Conservation (phyloP, 2,113 vertebrate genomes). For the Ciconia stormi region DNA sequence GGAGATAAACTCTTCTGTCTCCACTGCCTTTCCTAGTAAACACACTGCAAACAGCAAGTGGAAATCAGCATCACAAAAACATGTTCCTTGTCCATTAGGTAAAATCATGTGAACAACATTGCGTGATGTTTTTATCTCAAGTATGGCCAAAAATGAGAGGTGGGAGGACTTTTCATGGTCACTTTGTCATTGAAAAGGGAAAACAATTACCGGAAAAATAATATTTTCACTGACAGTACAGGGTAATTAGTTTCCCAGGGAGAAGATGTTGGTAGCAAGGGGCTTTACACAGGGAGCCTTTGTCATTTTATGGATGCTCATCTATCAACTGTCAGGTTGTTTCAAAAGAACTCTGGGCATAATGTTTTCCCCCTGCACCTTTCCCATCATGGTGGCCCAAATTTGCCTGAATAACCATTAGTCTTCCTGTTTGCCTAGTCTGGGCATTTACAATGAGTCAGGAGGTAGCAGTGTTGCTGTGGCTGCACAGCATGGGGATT, state of each 20-base stretch:
- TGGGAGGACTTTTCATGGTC: not conserved
- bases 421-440: conserved; percentile 81
- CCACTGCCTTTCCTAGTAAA: not conserved
- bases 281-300: conserved; percentile 77
- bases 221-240: conserved; percentile 78
- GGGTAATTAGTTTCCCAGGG: conserved; percentile 83
- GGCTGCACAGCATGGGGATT: conserved; percentile 48
- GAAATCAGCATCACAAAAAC: not conserved
- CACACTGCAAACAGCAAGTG: not conserved
- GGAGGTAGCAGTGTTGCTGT: conserved; percentile 63
- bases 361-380: conserved; percentile 81
- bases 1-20: not conserved
- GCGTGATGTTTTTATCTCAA: not conserved
- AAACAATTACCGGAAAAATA: conserved; percentile 77
- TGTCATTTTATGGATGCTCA: conserved; percentile 86
- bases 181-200: conserved; percentile 54
- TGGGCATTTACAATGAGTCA: conserved; percentile 70
- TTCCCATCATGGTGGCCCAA: conserved; percentile 81
- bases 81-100: not conserved
- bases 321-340: conserved; percentile 85
- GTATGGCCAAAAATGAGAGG: not conserved
- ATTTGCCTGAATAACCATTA: conserved; percentile 74
- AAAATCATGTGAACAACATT: not conserved
- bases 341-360: conserved; percentile 78
- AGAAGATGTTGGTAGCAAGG: conserved; percentile 69